Evolutionary conservation across 2,888 invertebrate genomes (phyloP).

Genomic region (Drosophila buzzatii): DNA sequence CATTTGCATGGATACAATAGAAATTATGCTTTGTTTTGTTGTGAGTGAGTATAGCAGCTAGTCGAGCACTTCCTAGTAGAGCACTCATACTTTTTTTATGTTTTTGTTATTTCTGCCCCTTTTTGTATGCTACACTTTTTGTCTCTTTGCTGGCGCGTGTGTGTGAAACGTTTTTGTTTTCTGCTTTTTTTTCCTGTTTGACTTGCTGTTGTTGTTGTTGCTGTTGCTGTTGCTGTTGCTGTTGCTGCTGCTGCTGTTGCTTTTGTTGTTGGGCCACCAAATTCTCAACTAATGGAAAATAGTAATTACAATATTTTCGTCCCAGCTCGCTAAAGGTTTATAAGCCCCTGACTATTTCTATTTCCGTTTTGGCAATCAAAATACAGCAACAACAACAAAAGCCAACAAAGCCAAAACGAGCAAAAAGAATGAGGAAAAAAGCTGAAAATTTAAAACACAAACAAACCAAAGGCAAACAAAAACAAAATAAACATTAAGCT

Average conservation of each 20-base stretch:
- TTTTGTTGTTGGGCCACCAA: constrained; percentile 27
- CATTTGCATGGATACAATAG: not conserved
- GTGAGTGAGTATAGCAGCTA: not conserved
- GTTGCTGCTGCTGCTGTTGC: constrained; percentile 8
- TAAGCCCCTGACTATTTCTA: constrained; percentile 25
- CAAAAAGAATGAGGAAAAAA: not conserved
- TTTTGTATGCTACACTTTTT: constrained; percentile 47
- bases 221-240: no score
- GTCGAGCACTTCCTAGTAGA: not conserved
- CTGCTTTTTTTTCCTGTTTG: constrained; percentile 7
- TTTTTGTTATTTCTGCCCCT: constrained; percentile 33
- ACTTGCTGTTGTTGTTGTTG: constrained; percentile 21
- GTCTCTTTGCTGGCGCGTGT: constrained; percentile 21
- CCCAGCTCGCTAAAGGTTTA: constrained; percentile 27
- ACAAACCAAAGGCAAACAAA: constrained; percentile 25
- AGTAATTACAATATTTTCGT: constrained; percentile 75
- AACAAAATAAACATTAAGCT: constrained; percentile 53
- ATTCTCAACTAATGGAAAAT: constrained; percentile 73
- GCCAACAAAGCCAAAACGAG: not conserved
- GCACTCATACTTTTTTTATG: not conserved
- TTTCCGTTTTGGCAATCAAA: constrained; percentile 9
- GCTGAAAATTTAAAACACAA: constrained; percentile 14
- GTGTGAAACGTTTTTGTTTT: constrained; percentile 25
- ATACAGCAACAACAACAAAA: not conserved
- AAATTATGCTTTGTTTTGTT: not conserved